Evolutionary conservation across 2,888 invertebrate species (phyloP).

Genomic region (Neria commutata): DNA sequence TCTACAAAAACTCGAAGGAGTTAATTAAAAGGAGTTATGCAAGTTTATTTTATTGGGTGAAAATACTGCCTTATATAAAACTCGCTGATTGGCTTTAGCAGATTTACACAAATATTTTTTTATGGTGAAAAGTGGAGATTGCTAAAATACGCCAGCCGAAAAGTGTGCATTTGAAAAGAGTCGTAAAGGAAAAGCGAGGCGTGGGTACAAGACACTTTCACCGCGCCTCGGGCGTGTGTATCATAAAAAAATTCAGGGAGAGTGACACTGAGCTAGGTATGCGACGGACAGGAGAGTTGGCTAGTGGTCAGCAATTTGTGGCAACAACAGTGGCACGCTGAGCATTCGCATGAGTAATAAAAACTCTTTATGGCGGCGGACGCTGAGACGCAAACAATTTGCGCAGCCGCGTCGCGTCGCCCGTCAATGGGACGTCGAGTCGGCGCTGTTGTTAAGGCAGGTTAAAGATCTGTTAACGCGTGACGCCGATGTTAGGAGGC

Average conservation of each 20-base stretch:
- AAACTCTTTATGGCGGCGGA: not conserved
- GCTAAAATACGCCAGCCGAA: too few species aligned
- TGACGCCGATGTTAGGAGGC: constrained; percentile 28
- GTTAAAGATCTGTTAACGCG: constrained; percentile 55
- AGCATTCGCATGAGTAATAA: not conserved
- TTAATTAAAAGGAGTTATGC: too few species aligned
- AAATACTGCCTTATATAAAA: too few species aligned
- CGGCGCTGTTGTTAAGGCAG: constrained; percentile 34
- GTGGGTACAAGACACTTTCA: constrained; percentile 2
- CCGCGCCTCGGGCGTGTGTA: not conserved
- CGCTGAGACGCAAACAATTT: not conserved
- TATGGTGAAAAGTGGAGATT: too few species aligned
- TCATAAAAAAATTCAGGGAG: not conserved
- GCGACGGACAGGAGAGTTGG: too few species aligned
- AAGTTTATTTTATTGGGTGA: too few species aligned
- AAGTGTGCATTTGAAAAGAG: too few species aligned
- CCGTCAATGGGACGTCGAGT: constrained; percentile 12
- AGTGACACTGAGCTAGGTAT: not conserved
- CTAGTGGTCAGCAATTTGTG: not conserved
- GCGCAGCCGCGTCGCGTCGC: not conserved
- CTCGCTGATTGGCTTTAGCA: too few species aligned
- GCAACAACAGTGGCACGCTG: not conserved
- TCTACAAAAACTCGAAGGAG: too few species aligned
- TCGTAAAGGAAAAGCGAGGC: too few species aligned
- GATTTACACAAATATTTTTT: too few species aligned